Evolutionary conservation across 2,113 vertebrate species (phyloP).

Genomic region (Eurystomus gularis): DNA sequence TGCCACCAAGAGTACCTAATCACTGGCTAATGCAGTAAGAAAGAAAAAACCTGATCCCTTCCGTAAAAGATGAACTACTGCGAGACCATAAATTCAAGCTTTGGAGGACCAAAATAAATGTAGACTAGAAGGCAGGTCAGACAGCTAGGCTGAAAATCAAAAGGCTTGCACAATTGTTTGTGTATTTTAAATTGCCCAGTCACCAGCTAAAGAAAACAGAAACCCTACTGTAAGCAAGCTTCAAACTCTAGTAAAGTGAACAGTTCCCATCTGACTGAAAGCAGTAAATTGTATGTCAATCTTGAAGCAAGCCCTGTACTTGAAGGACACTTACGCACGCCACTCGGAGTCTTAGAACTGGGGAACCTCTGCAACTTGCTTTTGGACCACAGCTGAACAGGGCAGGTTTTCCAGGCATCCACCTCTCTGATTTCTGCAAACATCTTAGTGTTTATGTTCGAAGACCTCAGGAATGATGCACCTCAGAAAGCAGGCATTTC

Average conservation of each 20-base stretch:
- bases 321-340: fast-evolving
- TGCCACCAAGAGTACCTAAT: neutral
- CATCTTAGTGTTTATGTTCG: neutral
- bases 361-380: neutral
- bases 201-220: neutral
- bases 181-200: neutral
- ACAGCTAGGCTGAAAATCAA: neutral
- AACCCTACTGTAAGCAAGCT: neutral
- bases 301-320: neutral
- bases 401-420: neutral
- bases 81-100: neutral
- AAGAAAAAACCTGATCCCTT: neutral
- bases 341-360: neutral
- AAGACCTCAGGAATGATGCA: neutral
- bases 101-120: neutral
- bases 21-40: neutral
- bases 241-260: neutral
- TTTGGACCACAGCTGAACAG: neutral
- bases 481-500: neutral
- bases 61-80: neutral
- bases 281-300: fast-evolving
- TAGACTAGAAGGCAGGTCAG: neutral
- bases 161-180: neutral
- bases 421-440: neutral
- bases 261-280: neutral